Evolutionary conservation across 2,113 vertebrate species (phyloP), one percentile per base, ranked within the genome.

Genomic region (Ctenomys sociabilis): DNA sequence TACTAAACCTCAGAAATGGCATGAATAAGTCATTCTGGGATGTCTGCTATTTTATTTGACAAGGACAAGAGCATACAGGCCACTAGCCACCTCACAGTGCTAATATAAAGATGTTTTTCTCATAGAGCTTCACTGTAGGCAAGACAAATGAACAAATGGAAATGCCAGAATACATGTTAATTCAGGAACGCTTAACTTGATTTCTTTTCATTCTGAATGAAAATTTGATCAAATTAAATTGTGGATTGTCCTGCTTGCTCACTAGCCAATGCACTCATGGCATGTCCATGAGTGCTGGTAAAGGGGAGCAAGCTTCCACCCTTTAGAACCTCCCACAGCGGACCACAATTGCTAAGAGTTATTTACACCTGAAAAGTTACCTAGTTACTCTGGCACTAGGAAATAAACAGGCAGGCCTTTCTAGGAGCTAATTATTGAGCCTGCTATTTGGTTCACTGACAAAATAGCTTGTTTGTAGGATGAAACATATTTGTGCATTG

Each of bases 381-480:
- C 81, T 90, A 52, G 7, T 83, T 87, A 52, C 63, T 93, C 70
- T 80, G 85, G 54, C 66, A 68, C 54, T 43, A 85, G 83, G 85
- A 90, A 93, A 88, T 70, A 95, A 95, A 91, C 78, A 70, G 92
- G 49, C 90, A 94, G 94, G 57, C 26, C 92, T 97, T 97, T 96
- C 84, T 82, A 73, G 37, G n/a, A 95, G 91, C 83, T 97, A 96
- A 97, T 97, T 97, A 97, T 78, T 95, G 97, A 96, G 86, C 1
- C 57, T 96, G 82, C 90, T 97, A 80, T 97, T 97, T 96, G 83
- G 90, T 97, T 97, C 97, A 77, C 78, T 97, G 95, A 96, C 88
- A 96, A 94, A 90, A 95, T 91, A 86, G 95, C 95, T 95, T 97
- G 97, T 97, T 96, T 95, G 96, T 86, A 59, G 94, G 92, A 97